phyloP scores from a whole-genome alignment of 2,888 invertebrate genomes.

The Drosophila emarginata region DNA sequence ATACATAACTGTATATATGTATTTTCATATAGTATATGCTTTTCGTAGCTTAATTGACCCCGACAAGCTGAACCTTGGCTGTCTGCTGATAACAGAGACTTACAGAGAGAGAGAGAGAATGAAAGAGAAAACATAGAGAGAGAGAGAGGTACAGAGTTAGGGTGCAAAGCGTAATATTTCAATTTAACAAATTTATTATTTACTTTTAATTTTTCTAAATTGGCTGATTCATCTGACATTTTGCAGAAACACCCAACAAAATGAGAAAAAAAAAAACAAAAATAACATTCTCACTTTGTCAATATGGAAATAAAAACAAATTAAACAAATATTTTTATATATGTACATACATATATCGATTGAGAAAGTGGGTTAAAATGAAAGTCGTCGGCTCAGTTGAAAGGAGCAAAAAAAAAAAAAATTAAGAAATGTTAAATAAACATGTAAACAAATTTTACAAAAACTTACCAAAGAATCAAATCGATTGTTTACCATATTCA shows the following conservation, averaged over 20 bases:
- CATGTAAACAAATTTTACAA: conserved; percentile 36
- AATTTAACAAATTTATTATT: conserved; percentile 72
- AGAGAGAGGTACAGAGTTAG: neutral
- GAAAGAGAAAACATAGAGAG: neutral
- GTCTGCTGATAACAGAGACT: conserved; percentile 31
- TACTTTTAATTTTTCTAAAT: conserved; percentile 60
- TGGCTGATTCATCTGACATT: conserved; percentile 62
- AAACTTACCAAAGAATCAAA: conserved; percentile 53
- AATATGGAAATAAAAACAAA: conserved; percentile 20
- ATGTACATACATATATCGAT: neutral
- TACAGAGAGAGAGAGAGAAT: neutral
- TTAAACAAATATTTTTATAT: conserved; percentile 25
- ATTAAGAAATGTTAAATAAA: conserved; percentile 1
- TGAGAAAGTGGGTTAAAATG: conserved; percentile 68
- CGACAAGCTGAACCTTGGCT: conserved; percentile 53
- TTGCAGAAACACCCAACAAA: neutral
- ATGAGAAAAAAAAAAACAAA: neutral
- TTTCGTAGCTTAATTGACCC: conserved; percentile 62
- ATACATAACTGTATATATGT: conserved; percentile 8
- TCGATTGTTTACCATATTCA: conserved; percentile 51
- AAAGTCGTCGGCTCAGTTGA: conserved; percentile 60
- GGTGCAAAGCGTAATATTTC: conserved; percentile 19
- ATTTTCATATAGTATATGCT: conserved; percentile 18
- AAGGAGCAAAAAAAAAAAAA: conserved; percentile 29
- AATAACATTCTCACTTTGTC: neutral